These are phyloP conservation scores for Ginglymostoma cirratum DNA, from an alignment of 2,113 vertebrate genomes.

Conservation along the genomic window DNA sequence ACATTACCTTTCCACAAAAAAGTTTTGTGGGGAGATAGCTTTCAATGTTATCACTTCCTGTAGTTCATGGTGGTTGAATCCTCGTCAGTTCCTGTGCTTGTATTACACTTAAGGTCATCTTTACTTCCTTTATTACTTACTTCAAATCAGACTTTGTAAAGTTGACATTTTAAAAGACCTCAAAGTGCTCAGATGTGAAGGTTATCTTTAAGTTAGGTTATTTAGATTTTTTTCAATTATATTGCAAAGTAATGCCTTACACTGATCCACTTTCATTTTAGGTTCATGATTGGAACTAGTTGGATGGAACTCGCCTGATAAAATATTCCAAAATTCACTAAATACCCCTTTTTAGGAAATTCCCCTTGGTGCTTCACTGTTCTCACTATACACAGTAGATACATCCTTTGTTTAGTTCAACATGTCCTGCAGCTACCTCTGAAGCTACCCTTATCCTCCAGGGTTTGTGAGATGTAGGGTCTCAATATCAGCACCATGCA, in stretches of 20 bases:
- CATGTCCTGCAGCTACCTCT: neutral
- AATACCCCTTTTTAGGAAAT: neutral
- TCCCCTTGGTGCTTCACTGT: neutral
- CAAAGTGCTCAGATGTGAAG: neutral
- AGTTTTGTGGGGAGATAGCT: neutral
- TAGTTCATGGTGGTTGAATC: neutral
- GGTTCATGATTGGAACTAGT: neutral
- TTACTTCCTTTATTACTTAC: neutral
- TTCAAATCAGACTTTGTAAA: constrained; percentile 16
- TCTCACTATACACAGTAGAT: neutral
- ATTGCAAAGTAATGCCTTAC: neutral
- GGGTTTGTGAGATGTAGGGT: neutral
- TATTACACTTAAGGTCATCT: neutral
- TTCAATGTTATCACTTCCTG: neutral
- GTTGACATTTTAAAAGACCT: constrained; percentile 4
- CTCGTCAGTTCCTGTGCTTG: neutral
- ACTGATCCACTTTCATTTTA: neutral
- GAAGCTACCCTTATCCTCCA: neutral
- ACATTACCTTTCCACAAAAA: neutral
- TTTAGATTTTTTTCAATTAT: neutral
- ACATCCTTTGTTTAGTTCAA: neutral
- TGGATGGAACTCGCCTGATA: neutral
- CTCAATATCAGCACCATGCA: neutral
- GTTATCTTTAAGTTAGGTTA: no score
- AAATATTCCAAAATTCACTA: neutral